Conservation (phyloP, 2,888 invertebrate species). For the Apodemia mormo region DNA sequence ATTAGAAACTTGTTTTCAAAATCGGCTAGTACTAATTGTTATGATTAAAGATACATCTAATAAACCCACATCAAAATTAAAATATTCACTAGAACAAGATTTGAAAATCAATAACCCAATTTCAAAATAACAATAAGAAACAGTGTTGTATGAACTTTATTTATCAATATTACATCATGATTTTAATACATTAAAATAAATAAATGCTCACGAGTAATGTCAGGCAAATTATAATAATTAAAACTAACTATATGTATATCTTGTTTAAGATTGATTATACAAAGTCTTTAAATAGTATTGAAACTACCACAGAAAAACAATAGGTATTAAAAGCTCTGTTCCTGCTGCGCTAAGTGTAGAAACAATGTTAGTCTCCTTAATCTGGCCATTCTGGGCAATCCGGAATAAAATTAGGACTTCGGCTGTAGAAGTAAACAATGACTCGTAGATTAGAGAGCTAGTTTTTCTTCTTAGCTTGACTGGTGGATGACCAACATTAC, state of each 20-base stretch:
- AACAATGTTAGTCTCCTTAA: not conserved
- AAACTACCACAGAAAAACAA: not conserved
- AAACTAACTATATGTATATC: slow-evolving; percentile 42
- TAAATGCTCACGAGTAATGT: slow-evolving; percentile 67
- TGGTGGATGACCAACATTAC: not conserved
- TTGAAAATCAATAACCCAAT: too few species aligned
- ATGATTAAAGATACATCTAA: too few species aligned
- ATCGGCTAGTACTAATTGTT: too few species aligned
- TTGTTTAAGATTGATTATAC: slow-evolving; percentile 30
- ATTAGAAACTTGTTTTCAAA: too few species aligned
- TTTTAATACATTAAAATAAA: slow-evolving; percentile 75
- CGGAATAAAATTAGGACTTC: too few species aligned
- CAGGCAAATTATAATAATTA: slow-evolving; percentile 50
- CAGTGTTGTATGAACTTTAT: slow-evolving; percentile 69
- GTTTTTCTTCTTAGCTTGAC: not conserved
- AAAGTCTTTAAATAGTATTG: slow-evolving; percentile 34
- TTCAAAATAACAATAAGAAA: slow-evolving; percentile 18
- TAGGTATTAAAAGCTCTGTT: not conserved
- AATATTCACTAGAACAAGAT: too few species aligned
- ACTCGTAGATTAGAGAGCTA: not conserved
- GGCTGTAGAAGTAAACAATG: not conserved
- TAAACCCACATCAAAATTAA: too few species aligned
- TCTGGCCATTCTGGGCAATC: not conserved
- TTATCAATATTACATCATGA: slow-evolving; percentile 73
- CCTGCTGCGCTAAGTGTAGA: not conserved